Evolutionary conservation across 2,797 vertebrate genomes (phyloP).

Genomic region (Syndactyla subalaris): DNA sequence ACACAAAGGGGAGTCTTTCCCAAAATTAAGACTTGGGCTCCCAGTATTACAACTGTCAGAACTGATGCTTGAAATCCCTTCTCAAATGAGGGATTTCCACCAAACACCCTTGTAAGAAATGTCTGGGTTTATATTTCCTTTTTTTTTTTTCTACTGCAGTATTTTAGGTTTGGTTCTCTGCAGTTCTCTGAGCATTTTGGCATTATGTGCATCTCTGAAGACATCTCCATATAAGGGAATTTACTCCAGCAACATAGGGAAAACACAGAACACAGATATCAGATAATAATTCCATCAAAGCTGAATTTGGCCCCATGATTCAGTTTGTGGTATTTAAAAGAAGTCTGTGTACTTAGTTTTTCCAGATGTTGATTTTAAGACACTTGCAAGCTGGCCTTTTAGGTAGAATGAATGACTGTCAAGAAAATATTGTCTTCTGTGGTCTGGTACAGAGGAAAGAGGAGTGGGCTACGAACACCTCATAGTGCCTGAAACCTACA

Average conservation of each 20-base stretch:
- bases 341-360: slow-evolving; percentile 6
- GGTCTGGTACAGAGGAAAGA: slow-evolving; percentile 23
- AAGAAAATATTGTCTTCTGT: slow-evolving; percentile 35
- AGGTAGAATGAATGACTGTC: slow-evolving; percentile 26
- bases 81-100: neutral
- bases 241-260: neutral
- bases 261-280: slow-evolving; percentile 26
- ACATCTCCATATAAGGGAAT: slow-evolving; percentile 51
- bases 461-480: neutral
- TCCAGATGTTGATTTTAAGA: slow-evolving; percentile 52
- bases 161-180: neutral
- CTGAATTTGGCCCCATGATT: slow-evolving; percentile 28
- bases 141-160: neutral
- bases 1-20: neutral
- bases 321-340: slow-evolving; percentile 31
- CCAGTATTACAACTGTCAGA: neutral
- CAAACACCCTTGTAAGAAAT: neutral
- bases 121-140: neutral
- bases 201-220: slow-evolving; percentile 11
- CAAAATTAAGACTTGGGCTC: neutral
- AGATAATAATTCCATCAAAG: slow-evolving; percentile 53
- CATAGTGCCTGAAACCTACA: neutral
- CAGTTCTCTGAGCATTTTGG: slow-evolving; percentile 36
- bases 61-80: neutral
- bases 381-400: neutral